Evolutionary conservation across 2,113 vertebrate species (phyloP).

Genomic region (Proteles cristata): DNA sequence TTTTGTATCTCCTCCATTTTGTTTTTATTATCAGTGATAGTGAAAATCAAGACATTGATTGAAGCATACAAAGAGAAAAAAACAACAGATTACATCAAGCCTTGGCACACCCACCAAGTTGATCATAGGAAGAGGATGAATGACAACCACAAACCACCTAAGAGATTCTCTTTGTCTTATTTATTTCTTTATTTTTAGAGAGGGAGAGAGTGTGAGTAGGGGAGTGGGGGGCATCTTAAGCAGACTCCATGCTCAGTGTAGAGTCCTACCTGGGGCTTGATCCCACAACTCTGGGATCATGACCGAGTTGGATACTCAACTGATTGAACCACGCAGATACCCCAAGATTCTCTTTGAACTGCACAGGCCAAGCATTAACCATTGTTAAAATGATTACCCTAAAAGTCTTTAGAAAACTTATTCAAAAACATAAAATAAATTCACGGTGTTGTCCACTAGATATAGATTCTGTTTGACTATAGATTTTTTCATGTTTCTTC

Average conservation of each 20-base stretch:
- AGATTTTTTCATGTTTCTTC: background rate
- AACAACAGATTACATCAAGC: background rate
- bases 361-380: background rate
- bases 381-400: background rate
- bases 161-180: background rate
- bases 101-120: background rate
- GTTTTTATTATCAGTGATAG: background rate
- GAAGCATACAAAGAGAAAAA: background rate
- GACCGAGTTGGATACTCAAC: too few relatives aligned
- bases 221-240: too few relatives aligned
- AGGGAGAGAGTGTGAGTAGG: too few relatives aligned
- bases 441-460: background rate
- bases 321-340: too few relatives aligned
- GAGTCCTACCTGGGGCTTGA: too few relatives aligned
- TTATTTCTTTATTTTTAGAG: too few relatives aligned
- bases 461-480: background rate
- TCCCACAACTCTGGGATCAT: too few relatives aligned
- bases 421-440: background rate
- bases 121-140: background rate
- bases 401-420: background rate
- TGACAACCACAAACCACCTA: slow-evolving; percentile 3
- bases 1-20: background rate
- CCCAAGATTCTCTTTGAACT: background rate
- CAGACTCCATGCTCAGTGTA: too few relatives aligned
- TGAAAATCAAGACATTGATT: slow-evolving; percentile 31